Percentiles rank a stretch among this genome's conserved stretches.
Conservation (phyloP, 2,888 invertebrate species). For the Apotomis turbidana region DNA sequence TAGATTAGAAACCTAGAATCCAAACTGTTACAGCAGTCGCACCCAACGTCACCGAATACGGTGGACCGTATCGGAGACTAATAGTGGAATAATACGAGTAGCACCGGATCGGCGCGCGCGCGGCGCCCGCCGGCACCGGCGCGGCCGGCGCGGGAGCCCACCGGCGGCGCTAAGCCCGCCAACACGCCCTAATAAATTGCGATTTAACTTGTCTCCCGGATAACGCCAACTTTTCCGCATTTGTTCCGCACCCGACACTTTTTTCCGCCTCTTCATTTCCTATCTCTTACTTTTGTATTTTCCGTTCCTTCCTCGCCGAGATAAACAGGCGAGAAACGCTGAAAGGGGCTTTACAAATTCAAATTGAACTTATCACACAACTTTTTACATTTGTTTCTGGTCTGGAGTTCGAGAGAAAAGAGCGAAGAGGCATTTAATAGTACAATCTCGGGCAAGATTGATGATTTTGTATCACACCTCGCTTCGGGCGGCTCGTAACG, state of each 20-base stretch:
- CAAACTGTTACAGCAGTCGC: constrained; percentile 4
- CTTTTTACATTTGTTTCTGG: constrained; percentile 85
- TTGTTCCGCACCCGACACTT: constrained; percentile 83
- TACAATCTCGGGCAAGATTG: constrained; percentile 83
- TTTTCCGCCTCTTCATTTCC: constrained; percentile 84
- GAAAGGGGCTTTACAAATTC: constrained; percentile 85
- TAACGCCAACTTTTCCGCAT: constrained; percentile 83
- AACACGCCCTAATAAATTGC: constrained; percentile 83
- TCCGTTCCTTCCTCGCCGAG: constrained; percentile 79
- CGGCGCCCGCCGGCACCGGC: constrained; percentile 45
- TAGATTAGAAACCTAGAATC: constrained; percentile 14
- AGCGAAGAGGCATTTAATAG: constrained; percentile 84
- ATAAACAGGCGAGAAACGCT: constrained; percentile 84
- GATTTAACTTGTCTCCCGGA: constrained; percentile 84
- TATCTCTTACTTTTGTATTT: constrained; percentile 85
- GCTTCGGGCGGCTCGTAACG: constrained; percentile 83
- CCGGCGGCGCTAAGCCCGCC: constrained; percentile 68
- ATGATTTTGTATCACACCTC: constrained; percentile 85
- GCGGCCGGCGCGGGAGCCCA: constrained; percentile 48
- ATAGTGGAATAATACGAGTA: constrained; percentile 47
- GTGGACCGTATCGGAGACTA: constrained; percentile 43
- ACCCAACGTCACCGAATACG: constrained; percentile 36
- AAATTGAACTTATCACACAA: constrained; percentile 85
- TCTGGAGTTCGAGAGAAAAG: constrained; percentile 80
- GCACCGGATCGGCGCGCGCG: constrained; percentile 39